Percentiles rank a stretch among this genome's conserved stretches.
Conservation (phyloP, 2,797 vertebrate genomes). For the Gambusia yucatana region DNA sequence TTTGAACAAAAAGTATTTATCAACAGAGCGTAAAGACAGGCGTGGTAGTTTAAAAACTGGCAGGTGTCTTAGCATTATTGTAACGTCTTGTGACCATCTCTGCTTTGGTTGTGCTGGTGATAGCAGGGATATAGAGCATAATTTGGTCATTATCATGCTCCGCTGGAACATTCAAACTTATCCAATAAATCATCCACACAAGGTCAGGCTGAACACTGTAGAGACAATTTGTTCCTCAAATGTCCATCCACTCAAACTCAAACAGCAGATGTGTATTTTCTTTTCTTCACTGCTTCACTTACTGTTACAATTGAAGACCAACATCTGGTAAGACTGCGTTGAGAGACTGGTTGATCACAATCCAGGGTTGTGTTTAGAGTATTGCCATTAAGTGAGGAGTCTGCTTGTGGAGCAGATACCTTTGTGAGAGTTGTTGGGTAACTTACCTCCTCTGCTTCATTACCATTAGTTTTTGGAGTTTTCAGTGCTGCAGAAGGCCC, state of each 20-base stretch:
- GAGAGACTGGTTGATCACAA: too few relatives aligned
- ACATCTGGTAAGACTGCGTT: too few relatives aligned
- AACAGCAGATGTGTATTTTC: background rate
- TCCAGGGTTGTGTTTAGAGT: background rate
- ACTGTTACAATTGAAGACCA: too few relatives aligned
- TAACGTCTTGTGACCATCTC: background rate
- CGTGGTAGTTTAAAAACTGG: background rate
- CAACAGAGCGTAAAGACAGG: background rate
- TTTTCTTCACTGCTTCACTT: too few relatives aligned
- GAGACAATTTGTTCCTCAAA: background rate
- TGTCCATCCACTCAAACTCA: background rate
- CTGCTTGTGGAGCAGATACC: background rate
- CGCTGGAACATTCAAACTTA: background rate
- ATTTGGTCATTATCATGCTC: background rate
- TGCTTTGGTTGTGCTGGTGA: background rate
- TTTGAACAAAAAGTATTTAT: background rate
- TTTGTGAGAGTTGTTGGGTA: background rate
- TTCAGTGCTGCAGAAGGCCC: background rate
- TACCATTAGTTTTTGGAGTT: background rate
- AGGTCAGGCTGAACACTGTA: background rate
- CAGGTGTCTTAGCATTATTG: background rate
- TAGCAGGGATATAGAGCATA: background rate
- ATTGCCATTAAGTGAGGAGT: background rate
- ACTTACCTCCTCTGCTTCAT: background rate
- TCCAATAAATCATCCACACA: slow-evolving; percentile 1